A percentile compares a stretch with the other conserved stretches of the same genome.
phyloP scores from a whole-genome alignment of 2,888 invertebrate species.

The Erannis defoliaria region DNA sequence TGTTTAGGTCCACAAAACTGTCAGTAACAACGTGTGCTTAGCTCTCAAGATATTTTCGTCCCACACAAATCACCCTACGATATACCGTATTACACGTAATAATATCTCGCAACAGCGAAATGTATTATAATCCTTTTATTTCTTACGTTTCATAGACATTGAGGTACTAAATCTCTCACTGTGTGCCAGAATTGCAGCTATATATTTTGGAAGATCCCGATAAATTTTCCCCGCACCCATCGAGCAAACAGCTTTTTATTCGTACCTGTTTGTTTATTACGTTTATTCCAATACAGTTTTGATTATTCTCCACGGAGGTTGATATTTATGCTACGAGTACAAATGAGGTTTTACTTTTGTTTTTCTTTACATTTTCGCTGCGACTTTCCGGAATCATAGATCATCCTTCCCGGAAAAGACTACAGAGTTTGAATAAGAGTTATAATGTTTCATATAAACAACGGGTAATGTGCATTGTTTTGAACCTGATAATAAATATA shows the following conservation, averaged over 20 bases:
- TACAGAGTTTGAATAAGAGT: slow-evolving; percentile 25
- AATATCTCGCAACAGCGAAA: slow-evolving; percentile 24
- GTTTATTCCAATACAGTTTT: slow-evolving; percentile 65
- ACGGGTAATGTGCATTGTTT: slow-evolving; percentile 35
- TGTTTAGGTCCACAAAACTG: slow-evolving; percentile 36
- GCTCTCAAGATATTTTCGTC: slow-evolving; percentile 37
- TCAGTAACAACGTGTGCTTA: slow-evolving; percentile 50
- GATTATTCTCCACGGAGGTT: slow-evolving; percentile 34
- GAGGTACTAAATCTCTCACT: slow-evolving; percentile 66
- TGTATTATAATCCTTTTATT: slow-evolving; percentile 68
- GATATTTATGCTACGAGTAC: slow-evolving; percentile 42
- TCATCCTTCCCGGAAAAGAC: slow-evolving; percentile 28
- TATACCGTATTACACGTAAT: slow-evolving; percentile 17
- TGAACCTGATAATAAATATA: too few relatives aligned
- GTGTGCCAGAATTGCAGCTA: slow-evolving; percentile 64
- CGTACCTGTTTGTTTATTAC: slow-evolving; percentile 67
- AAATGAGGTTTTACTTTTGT: slow-evolving; percentile 45
- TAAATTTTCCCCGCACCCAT: slow-evolving; percentile 72
- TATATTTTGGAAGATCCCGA: slow-evolving; percentile 74
- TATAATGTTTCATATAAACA: slow-evolving; percentile 31
- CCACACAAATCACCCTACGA: slow-evolving; percentile 23
- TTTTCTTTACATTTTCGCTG: slow-evolving; percentile 48
- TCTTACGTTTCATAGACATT: slow-evolving; percentile 65
- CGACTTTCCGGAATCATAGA: slow-evolving; percentile 22
- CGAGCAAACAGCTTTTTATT: slow-evolving; percentile 75